A percentile compares a stretch with the other conserved stretches of the same genome.
Conservation (phyloP, 2,797 vertebrate species). For the Varecia variegata region DNA sequence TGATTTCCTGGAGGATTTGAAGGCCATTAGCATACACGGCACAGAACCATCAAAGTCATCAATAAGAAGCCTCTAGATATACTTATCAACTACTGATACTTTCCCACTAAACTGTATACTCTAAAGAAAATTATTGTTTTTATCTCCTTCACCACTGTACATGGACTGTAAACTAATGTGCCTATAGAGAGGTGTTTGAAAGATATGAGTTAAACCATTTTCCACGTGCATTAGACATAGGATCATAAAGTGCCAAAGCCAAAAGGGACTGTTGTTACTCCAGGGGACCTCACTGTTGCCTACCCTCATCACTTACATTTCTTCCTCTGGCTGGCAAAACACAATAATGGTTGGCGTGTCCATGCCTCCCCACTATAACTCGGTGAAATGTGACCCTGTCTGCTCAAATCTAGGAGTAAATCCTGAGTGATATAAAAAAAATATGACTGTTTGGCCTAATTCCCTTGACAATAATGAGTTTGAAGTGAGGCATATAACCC, state of each 20-base stretch:
- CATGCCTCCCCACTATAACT: background rate
- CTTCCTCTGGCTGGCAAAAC: background rate
- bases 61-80: background rate
- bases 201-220: background rate
- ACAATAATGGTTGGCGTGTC: background rate
- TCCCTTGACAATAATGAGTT: background rate
- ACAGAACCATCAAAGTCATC: background rate
- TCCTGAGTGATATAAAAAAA: background rate
- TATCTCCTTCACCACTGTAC: background rate
- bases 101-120: background rate
- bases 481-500: background rate
- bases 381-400: background rate
- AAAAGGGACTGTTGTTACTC: background rate
- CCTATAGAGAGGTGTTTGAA: background rate
- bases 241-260: background rate
- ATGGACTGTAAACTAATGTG: background rate
- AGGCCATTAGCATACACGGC: accelerated
- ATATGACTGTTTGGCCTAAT: background rate
- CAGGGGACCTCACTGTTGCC: background rate
- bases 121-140: background rate
- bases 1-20: background rate
- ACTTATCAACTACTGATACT: background rate
- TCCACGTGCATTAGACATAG: background rate
- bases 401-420: background rate
- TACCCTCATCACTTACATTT: background rate